Conservation (phyloP, 2,888 invertebrate genomes). For the Anticlea derivata region DNA sequence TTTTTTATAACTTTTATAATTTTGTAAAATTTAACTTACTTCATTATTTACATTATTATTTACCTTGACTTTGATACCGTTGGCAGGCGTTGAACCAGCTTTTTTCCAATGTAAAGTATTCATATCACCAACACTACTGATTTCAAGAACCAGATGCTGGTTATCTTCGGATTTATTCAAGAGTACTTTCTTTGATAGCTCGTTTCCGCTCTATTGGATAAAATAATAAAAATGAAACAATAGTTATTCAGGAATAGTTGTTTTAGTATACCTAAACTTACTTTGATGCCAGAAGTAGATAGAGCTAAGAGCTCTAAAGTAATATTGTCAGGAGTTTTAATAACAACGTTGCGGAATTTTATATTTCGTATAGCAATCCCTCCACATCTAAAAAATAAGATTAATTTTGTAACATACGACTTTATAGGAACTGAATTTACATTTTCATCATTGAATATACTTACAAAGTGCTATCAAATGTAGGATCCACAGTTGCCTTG, state of each 20-base stretch:
- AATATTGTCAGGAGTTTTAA: conserved; percentile 35
- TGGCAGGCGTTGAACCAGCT: neutral
- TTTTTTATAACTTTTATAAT: too few species aligned
- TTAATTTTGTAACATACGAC: too few species aligned
- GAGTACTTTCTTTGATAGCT: neutral
- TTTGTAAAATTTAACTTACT: too few species aligned
- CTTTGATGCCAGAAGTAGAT: neutral
- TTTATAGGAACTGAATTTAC: too few species aligned
- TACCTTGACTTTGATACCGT: conserved; percentile 17
- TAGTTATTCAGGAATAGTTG: too few species aligned
- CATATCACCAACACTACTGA: conserved; percentile 8
- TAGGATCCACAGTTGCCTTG: conserved; percentile 35
- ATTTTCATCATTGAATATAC: neutral
- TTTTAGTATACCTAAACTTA: too few species aligned
- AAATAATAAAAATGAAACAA: neutral
- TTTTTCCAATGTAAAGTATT: conserved; percentile 13
- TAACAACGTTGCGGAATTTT: conserved; percentile 43
- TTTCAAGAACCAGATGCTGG: neutral
- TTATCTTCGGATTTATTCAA: neutral
- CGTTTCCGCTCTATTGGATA: neutral
- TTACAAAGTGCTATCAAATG: conserved; percentile 45
- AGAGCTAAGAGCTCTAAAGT: neutral
- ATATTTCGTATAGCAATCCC: conserved; percentile 51
- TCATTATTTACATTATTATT: neutral
- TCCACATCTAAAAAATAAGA: conserved; percentile 55